Conservation (phyloP, 2,888 invertebrate species). For the Hirtodrosophila histrioides region DNA sequence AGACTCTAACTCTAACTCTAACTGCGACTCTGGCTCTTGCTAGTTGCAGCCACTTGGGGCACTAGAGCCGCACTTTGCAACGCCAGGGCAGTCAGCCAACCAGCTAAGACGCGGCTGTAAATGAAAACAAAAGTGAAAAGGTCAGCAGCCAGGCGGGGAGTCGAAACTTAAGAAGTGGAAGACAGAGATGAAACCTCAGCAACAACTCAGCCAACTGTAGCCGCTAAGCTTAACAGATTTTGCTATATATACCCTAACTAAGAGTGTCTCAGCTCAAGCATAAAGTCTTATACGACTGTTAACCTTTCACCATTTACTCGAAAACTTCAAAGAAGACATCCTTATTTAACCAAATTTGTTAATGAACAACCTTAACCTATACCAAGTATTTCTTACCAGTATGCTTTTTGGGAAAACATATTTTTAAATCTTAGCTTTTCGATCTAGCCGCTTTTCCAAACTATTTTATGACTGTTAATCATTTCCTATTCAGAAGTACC, state of each 20-base stretch:
- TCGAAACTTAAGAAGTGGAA: constrained; percentile 18
- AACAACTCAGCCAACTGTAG: constrained; percentile 67
- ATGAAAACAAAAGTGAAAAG: constrained; percentile 79
- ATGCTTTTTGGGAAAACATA: too few relatives aligned
- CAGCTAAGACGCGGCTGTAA: constrained; percentile 49
- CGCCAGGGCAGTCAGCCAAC: constrained; percentile 43
- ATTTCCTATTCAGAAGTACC: too few relatives aligned
- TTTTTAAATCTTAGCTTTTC: too few relatives aligned
- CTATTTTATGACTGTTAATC: too few relatives aligned
- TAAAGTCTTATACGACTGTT: too few relatives aligned
- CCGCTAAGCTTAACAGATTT: constrained; percentile 64
- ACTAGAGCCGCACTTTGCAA: constrained; percentile 45
- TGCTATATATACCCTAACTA: constrained; percentile 36
- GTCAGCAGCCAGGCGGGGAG: constrained; percentile 67
- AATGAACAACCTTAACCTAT: too few relatives aligned
- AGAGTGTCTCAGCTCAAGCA: constrained; percentile 5
- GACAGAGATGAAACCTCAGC: constrained; percentile 41
- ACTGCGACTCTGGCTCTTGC: background rate
- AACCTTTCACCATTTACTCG: too few relatives aligned
- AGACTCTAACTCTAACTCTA: background rate
- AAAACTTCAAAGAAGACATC: too few relatives aligned
- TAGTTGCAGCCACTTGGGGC: constrained; percentile 29
- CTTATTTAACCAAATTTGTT: too few relatives aligned
- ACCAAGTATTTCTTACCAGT: too few relatives aligned
- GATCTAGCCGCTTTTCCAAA: too few relatives aligned